Percentiles rank a stretch among this genome's conserved stretches.
Conservation (phyloP, 2,888 invertebrate genomes). For the Eupithecia inturbata region DNA sequence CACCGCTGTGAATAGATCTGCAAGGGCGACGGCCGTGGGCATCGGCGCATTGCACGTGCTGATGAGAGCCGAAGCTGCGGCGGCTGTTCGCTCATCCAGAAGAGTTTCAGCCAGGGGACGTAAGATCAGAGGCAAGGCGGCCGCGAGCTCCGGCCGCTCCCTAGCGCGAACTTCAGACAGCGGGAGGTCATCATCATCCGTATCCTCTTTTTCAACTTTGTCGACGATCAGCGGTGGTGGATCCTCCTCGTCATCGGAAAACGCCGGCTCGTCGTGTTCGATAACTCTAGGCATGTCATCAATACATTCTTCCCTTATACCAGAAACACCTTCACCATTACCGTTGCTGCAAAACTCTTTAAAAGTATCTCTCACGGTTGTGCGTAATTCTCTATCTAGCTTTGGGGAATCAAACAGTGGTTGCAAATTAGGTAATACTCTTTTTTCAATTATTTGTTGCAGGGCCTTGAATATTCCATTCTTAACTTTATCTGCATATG, state of each 20-base stretch:
- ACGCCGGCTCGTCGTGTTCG: constrained; percentile 88
- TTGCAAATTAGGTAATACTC: constrained; percentile 93
- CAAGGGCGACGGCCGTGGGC: constrained; percentile 73
- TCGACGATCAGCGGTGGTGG: constrained; percentile 69
- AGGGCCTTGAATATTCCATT: constrained; percentile 93
- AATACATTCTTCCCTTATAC: constrained; percentile 74
- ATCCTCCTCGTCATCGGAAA: constrained; percentile 94
- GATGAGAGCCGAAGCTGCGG: constrained; percentile 70
- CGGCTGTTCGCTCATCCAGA: constrained; percentile 72
- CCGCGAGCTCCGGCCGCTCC: constrained; percentile 84
- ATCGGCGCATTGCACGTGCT: constrained; percentile 70
- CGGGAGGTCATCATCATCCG: constrained; percentile 90
- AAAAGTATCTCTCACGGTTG: constrained; percentile 94
- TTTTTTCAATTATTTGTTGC: constrained; percentile 94
- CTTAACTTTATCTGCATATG: constrained; percentile 90
- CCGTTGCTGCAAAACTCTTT: constrained; percentile 92
- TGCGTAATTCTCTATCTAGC: constrained; percentile 91
- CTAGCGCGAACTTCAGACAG: constrained; percentile 90
- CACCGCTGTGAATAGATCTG: constrained; percentile 76
- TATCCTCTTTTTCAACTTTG: constrained; percentile 77
- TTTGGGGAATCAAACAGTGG: constrained; percentile 95
- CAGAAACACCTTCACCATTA: constrained; percentile 80
- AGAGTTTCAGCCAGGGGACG: constrained; percentile 77
- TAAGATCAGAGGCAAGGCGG: constrained; percentile 74
- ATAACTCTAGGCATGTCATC: constrained; percentile 71